Evolutionary conservation across 1,140 invertebrate species (phyloP).

Genomic region (Drosophila tsacasi): DNA sequence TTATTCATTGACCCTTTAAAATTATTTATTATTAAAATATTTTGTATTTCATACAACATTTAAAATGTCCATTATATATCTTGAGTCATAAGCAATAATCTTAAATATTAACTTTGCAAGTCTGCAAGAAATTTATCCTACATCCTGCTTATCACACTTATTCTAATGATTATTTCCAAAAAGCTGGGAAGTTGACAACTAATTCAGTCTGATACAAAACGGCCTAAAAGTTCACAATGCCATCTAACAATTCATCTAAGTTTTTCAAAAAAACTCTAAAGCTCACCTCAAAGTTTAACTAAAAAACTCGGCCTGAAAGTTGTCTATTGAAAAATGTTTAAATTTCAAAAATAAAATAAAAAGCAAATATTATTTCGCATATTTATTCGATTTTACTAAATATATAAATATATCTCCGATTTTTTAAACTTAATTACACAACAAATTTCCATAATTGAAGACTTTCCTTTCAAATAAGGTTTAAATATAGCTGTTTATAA

Average conservation of each 20-base stretch:
- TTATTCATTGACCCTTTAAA: no score
- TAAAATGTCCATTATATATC: no score
- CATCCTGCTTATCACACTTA: not conserved
- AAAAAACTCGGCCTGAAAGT: conserved; percentile 4
- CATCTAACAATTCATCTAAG: conserved; percentile 2
- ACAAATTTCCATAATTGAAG: no score
- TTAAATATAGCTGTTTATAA: not conserved
- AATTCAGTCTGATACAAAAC: not conserved
- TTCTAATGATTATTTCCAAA: not conserved
- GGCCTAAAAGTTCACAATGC: conserved; percentile 19
- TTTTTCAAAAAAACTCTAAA: not conserved
- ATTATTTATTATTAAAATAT: no score
- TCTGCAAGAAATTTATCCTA: no score
- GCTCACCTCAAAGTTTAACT: not conserved
- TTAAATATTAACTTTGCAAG: not conserved
- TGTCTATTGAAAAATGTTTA: not conserved
- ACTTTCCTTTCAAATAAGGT: not conserved
- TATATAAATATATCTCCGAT: not conserved
- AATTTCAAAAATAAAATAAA: not conserved
- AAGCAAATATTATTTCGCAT: no score
- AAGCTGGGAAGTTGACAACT: conserved; percentile 1
- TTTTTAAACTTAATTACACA: no score
- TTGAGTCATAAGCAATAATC: no score
- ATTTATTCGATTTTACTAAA: not conserved
- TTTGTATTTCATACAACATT: no score